Evolutionary conservation across 2,888 invertebrate species (phyloP).

Genomic region (Oxytorus armatus): DNA sequence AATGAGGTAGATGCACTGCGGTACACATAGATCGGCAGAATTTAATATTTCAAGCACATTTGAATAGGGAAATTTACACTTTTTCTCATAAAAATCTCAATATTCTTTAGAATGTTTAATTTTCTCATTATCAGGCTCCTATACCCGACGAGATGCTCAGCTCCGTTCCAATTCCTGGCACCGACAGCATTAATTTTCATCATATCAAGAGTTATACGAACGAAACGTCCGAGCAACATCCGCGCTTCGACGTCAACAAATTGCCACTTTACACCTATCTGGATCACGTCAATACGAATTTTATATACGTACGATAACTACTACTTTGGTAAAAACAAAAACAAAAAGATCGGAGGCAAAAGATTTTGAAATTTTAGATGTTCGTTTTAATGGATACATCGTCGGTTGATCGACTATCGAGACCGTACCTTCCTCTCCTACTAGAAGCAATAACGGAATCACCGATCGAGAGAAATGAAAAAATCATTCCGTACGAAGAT

Average conservation of each 20-base stretch:
- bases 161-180: conserved; percentile 91
- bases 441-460: conserved; percentile 91
- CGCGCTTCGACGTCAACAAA: conserved; percentile 87
- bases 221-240: conserved; percentile 83
- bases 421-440: conserved; percentile 91
- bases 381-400: conserved; percentile 90
- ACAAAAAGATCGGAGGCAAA: background rate
- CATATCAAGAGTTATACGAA: conserved; percentile 85
- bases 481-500: conserved; percentile 88
- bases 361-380: conserved; percentile 86
- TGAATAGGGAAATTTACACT: too few species aligned
- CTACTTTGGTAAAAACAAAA: background rate
- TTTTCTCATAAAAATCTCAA: background rate
- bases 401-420: conserved; percentile 86
- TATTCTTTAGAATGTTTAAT: background rate
- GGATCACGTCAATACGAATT: conserved; percentile 93
- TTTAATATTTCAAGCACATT: too few species aligned
- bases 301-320: conserved; percentile 90
- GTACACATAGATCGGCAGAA: too few species aligned
- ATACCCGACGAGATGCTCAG: conserved; percentile 90
- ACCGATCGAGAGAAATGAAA: conserved; percentile 87
- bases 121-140: conserved; percentile 85
- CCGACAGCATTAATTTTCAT: conserved; percentile 90
- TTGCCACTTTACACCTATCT: conserved; percentile 91
- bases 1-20: conserved; percentile 88